These are phyloP conservation scores for Rhinoraja longicauda DNA, from an alignment of 2,797 vertebrate species.

Conservation along the genomic window DNA sequence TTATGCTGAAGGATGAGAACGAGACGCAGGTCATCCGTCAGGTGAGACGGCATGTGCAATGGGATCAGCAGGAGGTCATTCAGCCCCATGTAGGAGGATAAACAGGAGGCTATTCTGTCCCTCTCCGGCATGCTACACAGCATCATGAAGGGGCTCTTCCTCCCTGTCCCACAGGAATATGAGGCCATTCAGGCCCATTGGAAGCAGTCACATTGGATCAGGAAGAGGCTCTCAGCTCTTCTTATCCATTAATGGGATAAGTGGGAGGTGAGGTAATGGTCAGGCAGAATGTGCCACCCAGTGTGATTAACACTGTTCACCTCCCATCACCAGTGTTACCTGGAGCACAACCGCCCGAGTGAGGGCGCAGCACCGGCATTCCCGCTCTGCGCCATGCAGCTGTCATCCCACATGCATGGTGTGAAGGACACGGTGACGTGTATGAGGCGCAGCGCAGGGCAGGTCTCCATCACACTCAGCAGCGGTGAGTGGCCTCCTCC, in stretches of 20 bases:
- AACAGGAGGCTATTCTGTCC: too few species aligned
- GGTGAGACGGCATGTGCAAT: slow-evolving; percentile 51
- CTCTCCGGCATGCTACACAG: too few species aligned
- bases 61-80: neutral
- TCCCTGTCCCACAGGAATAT: too few species aligned
- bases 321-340: slow-evolving; percentile 63
- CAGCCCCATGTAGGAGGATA: neutral
- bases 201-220: too few species aligned
- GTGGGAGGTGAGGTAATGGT: slow-evolving; percentile 24
- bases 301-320: slow-evolving; percentile 9
- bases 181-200: too few species aligned
- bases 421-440: slow-evolving; percentile 83
- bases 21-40: slow-evolving; percentile 78
- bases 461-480: slow-evolving; percentile 75
- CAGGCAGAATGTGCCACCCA: neutral
- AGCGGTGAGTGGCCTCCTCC: slow-evolving; percentile 62
- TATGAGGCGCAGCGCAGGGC: slow-evolving; percentile 81
- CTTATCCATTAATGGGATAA: too few species aligned
- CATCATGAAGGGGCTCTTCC: too few species aligned
- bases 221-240: too few species aligned
- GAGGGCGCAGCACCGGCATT: slow-evolving; percentile 63
- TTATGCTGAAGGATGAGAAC: slow-evolving; percentile 79
- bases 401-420: slow-evolving; percentile 86
- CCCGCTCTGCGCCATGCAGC: slow-evolving; percentile 91
- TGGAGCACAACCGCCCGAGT: slow-evolving; percentile 64